A percentile compares a stretch with the other conserved stretches of the same genome.
Evolutionary conservation across 2,797 vertebrate species (phyloP).

Genomic region (Pangasius djambal): DNA sequence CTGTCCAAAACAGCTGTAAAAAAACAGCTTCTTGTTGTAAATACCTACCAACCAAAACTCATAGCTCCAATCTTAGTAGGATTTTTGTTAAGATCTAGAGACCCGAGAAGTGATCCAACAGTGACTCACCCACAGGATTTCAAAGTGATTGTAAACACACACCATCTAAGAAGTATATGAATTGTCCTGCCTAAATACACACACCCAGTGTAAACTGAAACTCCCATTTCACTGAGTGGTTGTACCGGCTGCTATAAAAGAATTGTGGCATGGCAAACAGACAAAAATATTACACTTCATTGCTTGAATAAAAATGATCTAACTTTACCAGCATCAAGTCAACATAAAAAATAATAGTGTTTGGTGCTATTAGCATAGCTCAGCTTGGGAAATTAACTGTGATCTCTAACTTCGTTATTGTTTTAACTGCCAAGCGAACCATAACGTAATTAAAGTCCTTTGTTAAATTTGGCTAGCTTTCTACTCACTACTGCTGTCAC

Average conservation of each 20-base stretch:
- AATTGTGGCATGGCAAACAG: neutral
- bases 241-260: neutral
- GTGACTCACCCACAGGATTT: neutral
- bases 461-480: neutral
- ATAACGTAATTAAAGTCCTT: neutral
- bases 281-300: neutral
- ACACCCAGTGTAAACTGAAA: conserved; percentile 2
- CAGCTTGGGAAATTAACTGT: neutral
- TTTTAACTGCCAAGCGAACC: neutral
- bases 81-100: neutral
- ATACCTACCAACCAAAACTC: neutral
- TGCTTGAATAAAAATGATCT: neutral
- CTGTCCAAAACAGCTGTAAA: neutral
- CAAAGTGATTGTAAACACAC: neutral
- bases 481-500: neutral
- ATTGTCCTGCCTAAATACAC: neutral
- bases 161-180: neutral
- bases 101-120: neutral
- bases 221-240: neutral
- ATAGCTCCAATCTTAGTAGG: neutral
- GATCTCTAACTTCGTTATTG: neutral
- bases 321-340: neutral
- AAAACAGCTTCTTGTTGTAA: neutral
- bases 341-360: neutral
- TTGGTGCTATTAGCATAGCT: neutral